Evolutionary conservation across 1,140 invertebrate species (phyloP).

Genomic region (Drosophila sp.): DNA sequence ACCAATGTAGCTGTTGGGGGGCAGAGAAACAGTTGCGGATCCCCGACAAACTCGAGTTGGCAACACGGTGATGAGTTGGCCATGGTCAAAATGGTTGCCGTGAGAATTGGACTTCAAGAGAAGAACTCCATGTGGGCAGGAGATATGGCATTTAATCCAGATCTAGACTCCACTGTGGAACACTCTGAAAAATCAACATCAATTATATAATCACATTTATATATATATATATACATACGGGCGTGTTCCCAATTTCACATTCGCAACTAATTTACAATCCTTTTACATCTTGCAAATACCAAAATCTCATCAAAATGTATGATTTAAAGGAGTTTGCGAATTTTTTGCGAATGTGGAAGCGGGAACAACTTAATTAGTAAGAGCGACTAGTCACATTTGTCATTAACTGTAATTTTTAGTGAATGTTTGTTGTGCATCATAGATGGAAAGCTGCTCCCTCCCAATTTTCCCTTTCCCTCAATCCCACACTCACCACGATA

Average conservation of each 20-base stretch:
- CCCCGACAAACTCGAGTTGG: not conserved
- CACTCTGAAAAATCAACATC: not conserved
- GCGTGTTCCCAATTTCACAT: not conserved
- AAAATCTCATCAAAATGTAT: no score
- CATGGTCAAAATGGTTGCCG: not conserved
- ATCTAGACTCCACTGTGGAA: not conserved
- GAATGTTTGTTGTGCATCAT: conserved; percentile 47
- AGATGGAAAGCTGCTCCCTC: conserved; percentile 25
- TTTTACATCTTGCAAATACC: not conserved
- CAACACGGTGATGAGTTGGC: conserved; percentile 36
- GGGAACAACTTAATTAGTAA: conserved; percentile 9
- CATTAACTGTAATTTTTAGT: conserved; percentile 43
- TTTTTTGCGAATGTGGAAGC: not conserved
- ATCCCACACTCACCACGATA: not conserved
- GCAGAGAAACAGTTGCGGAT: not conserved
- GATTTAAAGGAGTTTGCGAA: not conserved
- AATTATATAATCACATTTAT: conserved; percentile 33
- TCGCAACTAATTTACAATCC: not conserved
- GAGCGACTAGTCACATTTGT: conserved; percentile 55
- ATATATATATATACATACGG: conserved; percentile 11
- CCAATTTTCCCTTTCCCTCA: not conserved
- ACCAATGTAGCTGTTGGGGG: not conserved
- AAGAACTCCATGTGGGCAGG: not conserved
- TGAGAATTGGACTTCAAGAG: conserved; percentile 18
- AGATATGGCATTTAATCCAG: not conserved